Evolutionary conservation across 2,888 invertebrate species (phyloP).

Genomic region (Platycnemis pennipes): DNA sequence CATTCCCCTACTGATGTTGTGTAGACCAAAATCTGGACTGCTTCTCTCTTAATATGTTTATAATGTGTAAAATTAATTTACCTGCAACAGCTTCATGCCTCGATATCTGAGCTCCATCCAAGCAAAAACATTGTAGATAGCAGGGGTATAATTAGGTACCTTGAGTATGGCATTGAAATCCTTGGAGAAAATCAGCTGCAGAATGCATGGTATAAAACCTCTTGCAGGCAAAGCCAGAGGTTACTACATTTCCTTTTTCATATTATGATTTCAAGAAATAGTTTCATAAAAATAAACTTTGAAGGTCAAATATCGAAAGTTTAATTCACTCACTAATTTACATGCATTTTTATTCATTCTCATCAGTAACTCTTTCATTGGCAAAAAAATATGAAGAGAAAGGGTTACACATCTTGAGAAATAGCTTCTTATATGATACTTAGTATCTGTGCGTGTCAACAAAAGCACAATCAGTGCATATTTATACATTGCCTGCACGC

Average conservation of each 20-base stretch:
- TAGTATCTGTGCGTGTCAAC: constrained; percentile 67
- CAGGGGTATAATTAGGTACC: not conserved
- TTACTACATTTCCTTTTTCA: too few relatives aligned
- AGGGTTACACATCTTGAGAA: constrained; percentile 62
- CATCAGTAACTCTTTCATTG: constrained; percentile 65
- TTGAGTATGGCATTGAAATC: not conserved
- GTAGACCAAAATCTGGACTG: too few relatives aligned
- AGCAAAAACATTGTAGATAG: too few relatives aligned
- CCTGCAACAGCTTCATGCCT: not conserved
- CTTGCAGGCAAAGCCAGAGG: not conserved
- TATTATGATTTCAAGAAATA: not conserved
- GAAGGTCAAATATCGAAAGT: constrained; percentile 57
- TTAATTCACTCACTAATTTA: constrained; percentile 61
- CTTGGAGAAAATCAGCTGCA: not conserved
- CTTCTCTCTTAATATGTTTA: not conserved
- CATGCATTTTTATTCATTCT: constrained; percentile 40
- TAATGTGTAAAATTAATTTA: not conserved
- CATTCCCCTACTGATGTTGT: too few relatives aligned
- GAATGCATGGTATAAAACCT: not conserved
- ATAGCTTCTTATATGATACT: constrained; percentile 67
- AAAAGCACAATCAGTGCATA: constrained; percentile 65
- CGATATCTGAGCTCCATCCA: too few relatives aligned
- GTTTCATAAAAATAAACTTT: not conserved
- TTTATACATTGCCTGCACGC: constrained; percentile 42
- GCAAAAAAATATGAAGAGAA: constrained; percentile 63